Base-by-base conservation (phyloP, 92 coral and sea anemone species). In the Umimayanthus chanpuru region DNA sequence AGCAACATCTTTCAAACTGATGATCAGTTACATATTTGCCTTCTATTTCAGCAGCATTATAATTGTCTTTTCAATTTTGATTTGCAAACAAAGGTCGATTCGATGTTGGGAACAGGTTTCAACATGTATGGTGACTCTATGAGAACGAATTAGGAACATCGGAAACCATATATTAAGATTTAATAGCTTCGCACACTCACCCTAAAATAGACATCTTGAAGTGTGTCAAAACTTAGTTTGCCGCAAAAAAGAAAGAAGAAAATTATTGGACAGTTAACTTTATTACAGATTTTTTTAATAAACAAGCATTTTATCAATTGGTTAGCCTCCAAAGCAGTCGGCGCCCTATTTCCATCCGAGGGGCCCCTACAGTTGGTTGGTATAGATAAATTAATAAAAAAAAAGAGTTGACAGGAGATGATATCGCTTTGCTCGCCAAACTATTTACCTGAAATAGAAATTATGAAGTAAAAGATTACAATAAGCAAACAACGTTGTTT, bases 401-500 rank as follows among this genome's bases (percentile, higher is more conserved):
- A 36, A 30, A 38, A 15, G 44, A 12, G 44, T 16, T 75, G 10
- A 75, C 12, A 36, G 50, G 23, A 16, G 49, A 28, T 38, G 25
- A 39, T 12, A 36, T 43, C 20, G 44, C 47, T 75, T 74, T 74
- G 79, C 38, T 38, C 44, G 29, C 43, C 77, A 73, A 29, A 29
- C 32, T 73, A 73, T 26, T 39, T 73, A 9, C 77, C 32, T 73
- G 77, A 73, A 20, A 30, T 73, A 30, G 6, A 73, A 73, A 28
- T 30, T 73, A 73, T 30, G 43, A 73, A 21, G 10, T 40, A 73
- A 30, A 30, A 14, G 32, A 36, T 10, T 75, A 2, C 44, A 39
- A 14, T 75, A 16, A 75, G 44, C 53, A 75, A 75, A 75, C 79
- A 75, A 75, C 12, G 44, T 38, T 75, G 79, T 75, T 32, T 75